Evolutionary conservation across 2,113 vertebrate species (phyloP).

Genomic region (Poeciliopsis prolifica): DNA sequence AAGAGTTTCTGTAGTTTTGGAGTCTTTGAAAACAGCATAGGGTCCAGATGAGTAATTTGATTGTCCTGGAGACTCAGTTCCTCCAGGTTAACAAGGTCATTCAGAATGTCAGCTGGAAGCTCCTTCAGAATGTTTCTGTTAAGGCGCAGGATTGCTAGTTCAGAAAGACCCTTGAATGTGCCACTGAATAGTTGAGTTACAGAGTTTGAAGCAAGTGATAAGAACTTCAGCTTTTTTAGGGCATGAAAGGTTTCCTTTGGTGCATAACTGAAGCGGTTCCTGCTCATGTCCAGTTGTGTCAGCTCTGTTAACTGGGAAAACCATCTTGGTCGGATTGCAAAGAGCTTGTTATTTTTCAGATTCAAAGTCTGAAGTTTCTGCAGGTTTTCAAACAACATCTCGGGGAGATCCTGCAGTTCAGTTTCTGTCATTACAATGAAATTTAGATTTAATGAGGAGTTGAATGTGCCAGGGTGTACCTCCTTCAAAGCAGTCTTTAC

Average conservation of each 20-base stretch:
- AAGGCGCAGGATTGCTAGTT: slow-evolving; percentile 83
- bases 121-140: slow-evolving; percentile 84
- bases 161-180: slow-evolving; percentile 81
- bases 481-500: slow-evolving; percentile 53
- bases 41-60: slow-evolving; percentile 78
- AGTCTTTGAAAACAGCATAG: slow-evolving; percentile 82
- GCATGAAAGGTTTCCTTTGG: slow-evolving; percentile 59
- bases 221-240: slow-evolving; percentile 71
- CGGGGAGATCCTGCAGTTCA: slow-evolving; percentile 69
- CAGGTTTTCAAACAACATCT: slow-evolving; percentile 81
- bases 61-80: slow-evolving; percentile 90
- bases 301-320: slow-evolving; percentile 56
- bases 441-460: slow-evolving; percentile 53
- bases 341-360: slow-evolving; percentile 82
- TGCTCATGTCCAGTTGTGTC: slow-evolving; percentile 61
- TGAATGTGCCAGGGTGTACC: slow-evolving; percentile 66
- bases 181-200: slow-evolving; percentile 75
- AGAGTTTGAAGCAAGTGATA: slow-evolving; percentile 85
- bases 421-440: slow-evolving; percentile 50
- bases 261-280: slow-evolving; percentile 64
- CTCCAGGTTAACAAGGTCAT: slow-evolving; percentile 81
- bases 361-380: slow-evolving; percentile 80
- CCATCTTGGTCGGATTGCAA: slow-evolving; percentile 62
- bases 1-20: slow-evolving; percentile 85
- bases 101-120: slow-evolving; percentile 79